Evolutionary conservation across 2,888 invertebrate species (phyloP), one percentile per base, ranked within the genome.

Genomic region (Pachymerium ferrugineum): DNA sequence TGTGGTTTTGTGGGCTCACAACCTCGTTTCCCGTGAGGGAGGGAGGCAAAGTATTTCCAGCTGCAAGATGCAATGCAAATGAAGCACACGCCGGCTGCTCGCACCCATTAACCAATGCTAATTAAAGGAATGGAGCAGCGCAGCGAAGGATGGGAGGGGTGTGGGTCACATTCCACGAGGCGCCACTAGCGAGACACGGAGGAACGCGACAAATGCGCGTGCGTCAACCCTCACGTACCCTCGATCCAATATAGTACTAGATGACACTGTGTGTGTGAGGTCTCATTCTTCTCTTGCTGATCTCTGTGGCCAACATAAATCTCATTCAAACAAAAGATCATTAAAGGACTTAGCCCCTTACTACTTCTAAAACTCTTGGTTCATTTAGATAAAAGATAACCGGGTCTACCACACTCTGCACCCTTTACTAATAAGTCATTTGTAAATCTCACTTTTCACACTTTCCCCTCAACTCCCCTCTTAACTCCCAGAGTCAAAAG

Each of bases 41-140:
- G 47, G 16, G 47, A 47, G 12, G 14, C 16, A n/a, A 12, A 47
- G 47, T 47, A 47, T 47, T 47, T 47, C 19, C 47, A 47, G 47
- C 47, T 47, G 47, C 16, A 47, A n/a, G 47, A 47, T 47, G 47
- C n/a, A n/a, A n/a, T n/a, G n/a, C 47, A 47, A 47, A 47, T 47
- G 47, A 47, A 47, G 47, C 47, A 1, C 16, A 47, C 47, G 47
- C 47, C 47, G 47, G 47, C 47, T 47, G 47, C 47, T 47, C 47
- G 47, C 47, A 47, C 47, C 47, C 47, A 47, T 47, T 47, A 47
- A 47, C 47, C 47, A 47, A 47, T 47, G 47, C 47, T 47, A 47
- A 47, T 47, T 47, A 47, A 16, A 47, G 16, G 47, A 47, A 47
- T 47, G 47, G 4, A 47, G 47, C 22, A 47, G 22, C 47, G 47